A percentile compares a stretch with the other conserved stretches of the same genome.
These are phyloP conservation scores for Teleopsis dalmanni DNA, from an alignment of 1,140 invertebrate genomes.

Conservation along the genomic window DNA sequence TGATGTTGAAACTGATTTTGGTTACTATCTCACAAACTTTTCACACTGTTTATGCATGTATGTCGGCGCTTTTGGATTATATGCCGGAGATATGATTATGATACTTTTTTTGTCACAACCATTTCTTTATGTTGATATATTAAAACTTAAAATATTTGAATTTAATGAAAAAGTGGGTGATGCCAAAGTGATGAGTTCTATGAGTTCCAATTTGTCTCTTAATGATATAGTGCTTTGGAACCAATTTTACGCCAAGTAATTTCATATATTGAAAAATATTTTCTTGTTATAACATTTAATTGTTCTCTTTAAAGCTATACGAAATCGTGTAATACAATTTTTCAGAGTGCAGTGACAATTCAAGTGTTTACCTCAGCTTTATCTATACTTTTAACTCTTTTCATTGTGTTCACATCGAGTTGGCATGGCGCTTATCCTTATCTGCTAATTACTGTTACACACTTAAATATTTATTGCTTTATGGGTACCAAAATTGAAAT, in stretches of 20 bases:
- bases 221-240: slow-evolving; percentile 7
- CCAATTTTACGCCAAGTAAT: slow-evolving; percentile 1
- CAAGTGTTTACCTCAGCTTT: background rate
- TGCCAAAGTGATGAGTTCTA: background rate
- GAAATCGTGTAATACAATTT: background rate
- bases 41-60: background rate
- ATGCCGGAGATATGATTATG: slow-evolving; percentile 4
- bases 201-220: background rate
- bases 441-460: background rate
- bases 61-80: slow-evolving; percentile 11
- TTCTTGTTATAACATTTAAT: background rate
- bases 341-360: background rate
- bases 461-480: slow-evolving; percentile 8
- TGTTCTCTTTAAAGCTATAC: background rate
- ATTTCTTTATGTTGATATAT: slow-evolving; percentile 2
- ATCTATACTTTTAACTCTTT: slow-evolving; percentile 3
- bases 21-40: background rate
- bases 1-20: background rate
- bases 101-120: slow-evolving; percentile 1
- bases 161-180: background rate
- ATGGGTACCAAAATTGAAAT: slow-evolving; percentile 7
- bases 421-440: slow-evolving; percentile 9
- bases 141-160: background rate
- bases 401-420: slow-evolving; percentile 2
- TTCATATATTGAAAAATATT: background rate